Evolutionary conservation across 2,888 invertebrate species (phyloP).

Genomic region (Arge pagana): DNA sequence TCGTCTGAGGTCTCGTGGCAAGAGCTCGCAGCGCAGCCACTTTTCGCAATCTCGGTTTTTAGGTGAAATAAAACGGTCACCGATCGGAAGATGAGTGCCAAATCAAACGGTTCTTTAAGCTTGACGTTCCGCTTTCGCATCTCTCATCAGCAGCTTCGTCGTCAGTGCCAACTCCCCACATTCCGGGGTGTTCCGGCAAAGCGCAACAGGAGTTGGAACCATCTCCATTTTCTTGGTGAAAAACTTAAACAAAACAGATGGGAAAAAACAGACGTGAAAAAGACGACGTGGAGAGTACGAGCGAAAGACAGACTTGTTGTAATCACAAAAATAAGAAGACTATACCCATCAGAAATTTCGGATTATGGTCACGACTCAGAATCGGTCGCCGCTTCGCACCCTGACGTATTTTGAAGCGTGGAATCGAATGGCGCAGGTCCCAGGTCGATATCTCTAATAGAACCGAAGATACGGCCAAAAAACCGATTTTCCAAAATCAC

Average conservation of each 20-base stretch:
- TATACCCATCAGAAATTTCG: too few species aligned
- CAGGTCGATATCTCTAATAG: too few species aligned
- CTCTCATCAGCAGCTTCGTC: slow-evolving; percentile 60
- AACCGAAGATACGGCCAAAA: too few species aligned
- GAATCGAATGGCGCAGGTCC: too few species aligned
- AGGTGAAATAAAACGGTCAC: slow-evolving; percentile 62
- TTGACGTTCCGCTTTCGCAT: slow-evolving; percentile 61
- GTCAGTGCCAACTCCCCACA: slow-evolving; percentile 61
- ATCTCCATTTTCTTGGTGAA: slow-evolving; percentile 65
- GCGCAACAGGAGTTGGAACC: slow-evolving; percentile 64
- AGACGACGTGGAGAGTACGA: too few species aligned
- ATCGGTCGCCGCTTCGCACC: too few species aligned
- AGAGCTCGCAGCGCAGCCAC: slow-evolving; percentile 64
- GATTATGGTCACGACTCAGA: too few species aligned
- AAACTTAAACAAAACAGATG: slow-evolving; percentile 49
- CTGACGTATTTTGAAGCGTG: too few species aligned
- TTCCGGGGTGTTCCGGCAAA: slow-evolving; percentile 58
- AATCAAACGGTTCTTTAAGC: slow-evolving; percentile 62
- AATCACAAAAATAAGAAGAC: too few species aligned
- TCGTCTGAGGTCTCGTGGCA: slow-evolving; percentile 65
- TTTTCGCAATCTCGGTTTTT: slow-evolving; percentile 60
- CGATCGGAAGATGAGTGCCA: slow-evolving; percentile 60
- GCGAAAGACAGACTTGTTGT: too few species aligned
- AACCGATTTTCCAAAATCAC: too few species aligned
- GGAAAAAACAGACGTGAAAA: too few species aligned